Percentiles rank a stretch among this genome's conserved stretches.
Conservation (phyloP, 2,888 invertebrate genomes). For the Ecliptopera silaceata region DNA sequence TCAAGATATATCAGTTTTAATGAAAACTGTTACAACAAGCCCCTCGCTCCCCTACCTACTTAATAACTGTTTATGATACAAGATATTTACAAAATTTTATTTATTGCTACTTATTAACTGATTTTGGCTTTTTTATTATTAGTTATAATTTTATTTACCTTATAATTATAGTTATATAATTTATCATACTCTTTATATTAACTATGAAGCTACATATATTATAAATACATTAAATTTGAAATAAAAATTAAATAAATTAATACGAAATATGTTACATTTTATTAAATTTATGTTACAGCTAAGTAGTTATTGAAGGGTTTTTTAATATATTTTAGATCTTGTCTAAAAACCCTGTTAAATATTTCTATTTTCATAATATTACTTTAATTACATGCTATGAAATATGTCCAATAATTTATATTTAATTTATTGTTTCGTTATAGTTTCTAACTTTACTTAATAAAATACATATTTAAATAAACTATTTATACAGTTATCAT, state of each 20-base stretch:
- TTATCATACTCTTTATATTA: no score
- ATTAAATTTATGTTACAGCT: neutral
- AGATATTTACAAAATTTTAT: neutral
- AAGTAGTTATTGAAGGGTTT: neutral
- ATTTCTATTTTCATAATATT: slow-evolving; percentile 29
- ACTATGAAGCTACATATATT: neutral
- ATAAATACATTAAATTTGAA: no score
- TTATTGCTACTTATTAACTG: neutral
- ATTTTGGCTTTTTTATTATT: neutral
- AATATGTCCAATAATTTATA: neutral
- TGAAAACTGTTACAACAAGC: no score
- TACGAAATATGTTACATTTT: neutral
- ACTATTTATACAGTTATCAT: no score
- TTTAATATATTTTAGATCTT: slow-evolving; percentile 46
- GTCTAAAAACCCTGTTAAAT: slow-evolving; percentile 54
- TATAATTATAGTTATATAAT: neutral
- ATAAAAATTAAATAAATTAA: neutral
- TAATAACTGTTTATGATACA: neutral
- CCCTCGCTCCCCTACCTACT: no score
- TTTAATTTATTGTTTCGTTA: slow-evolving; percentile 50
- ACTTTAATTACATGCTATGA: slow-evolving; percentile 39
- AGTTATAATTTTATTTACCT: neutral
- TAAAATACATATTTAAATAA: no score
- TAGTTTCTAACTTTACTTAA: no score
- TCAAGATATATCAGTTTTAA: no score